Evolutionary conservation across 1,140 invertebrate species (phyloP).

Genomic region (Ylistrum balloti): DNA sequence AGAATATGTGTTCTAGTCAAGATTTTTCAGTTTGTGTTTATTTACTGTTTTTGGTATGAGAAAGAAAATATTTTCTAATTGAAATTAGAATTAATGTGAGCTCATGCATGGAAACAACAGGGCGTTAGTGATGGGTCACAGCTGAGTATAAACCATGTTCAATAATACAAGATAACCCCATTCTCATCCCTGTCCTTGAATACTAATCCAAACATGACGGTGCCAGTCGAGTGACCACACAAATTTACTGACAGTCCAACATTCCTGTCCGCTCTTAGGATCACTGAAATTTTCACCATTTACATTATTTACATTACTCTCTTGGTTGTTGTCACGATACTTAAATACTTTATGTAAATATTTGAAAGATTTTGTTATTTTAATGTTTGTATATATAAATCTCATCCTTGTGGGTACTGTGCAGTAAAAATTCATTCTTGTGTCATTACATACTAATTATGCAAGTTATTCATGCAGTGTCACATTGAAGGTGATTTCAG

Average conservation of each 20-base stretch:
- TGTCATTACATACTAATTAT: slow-evolving; percentile 13
- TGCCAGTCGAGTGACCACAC: neutral
- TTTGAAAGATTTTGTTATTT: too few relatives aligned
- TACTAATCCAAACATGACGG: neutral
- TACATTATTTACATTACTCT: too few relatives aligned
- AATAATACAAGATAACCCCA: neutral
- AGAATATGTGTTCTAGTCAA: too few relatives aligned
- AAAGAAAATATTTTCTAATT: too few relatives aligned
- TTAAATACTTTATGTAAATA: too few relatives aligned
- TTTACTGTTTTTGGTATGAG: too few relatives aligned
- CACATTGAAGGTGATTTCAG: neutral
- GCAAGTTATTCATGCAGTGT: neutral
- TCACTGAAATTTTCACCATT: neutral
- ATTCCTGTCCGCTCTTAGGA: neutral
- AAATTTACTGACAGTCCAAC: neutral
- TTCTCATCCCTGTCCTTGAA: neutral
- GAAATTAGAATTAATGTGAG: too few relatives aligned
- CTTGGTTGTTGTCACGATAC: too few relatives aligned
- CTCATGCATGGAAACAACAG: too few relatives aligned
- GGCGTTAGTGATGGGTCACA: too few relatives aligned
- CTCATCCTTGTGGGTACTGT: neutral
- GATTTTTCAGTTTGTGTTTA: too few relatives aligned
- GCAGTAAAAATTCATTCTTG: neutral
- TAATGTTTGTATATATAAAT: too few relatives aligned
- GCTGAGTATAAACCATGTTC: neutral